These are phyloP conservation scores for Drosophila tsacasi DNA, from an alignment of 1,140 invertebrate genomes.

Conservation along the genomic window DNA sequence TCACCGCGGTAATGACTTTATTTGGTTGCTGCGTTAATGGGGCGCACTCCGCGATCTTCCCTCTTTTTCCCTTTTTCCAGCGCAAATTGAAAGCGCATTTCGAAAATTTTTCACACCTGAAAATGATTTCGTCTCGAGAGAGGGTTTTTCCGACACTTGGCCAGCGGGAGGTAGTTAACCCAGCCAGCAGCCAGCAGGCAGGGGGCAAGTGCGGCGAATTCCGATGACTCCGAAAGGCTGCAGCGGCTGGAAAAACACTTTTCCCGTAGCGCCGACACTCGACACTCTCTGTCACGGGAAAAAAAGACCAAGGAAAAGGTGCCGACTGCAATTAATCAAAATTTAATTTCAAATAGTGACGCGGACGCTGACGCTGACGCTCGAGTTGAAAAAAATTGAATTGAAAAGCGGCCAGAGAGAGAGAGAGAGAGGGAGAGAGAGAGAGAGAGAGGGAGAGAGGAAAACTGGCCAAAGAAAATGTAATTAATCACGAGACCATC, in stretches of 20 bases:
- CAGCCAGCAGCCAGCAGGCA: background rate
- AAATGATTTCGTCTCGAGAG: conserved; percentile 77
- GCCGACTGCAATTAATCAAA: conserved; percentile 82
- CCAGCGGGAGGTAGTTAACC: conserved; percentile 42
- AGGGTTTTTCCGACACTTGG: conserved; percentile 28
- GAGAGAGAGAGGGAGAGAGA: background rate
- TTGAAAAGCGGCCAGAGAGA: conserved; percentile 69
- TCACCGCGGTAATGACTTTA: conserved; percentile 71
- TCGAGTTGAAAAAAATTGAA: conserved; percentile 65
- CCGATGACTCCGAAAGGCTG: conserved; percentile 20
- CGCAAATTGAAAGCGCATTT: conserved; percentile 82
- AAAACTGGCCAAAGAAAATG: conserved; percentile 75
- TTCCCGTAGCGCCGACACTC: conserved; percentile 73
- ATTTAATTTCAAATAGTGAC: conserved; percentile 78
- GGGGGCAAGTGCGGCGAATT: conserved; percentile 73
- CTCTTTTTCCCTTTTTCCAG: conserved; percentile 33
- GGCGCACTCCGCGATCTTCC: conserved; percentile 39
- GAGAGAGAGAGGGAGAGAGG: background rate
- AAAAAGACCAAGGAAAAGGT: conserved; percentile 56
- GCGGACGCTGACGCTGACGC: conserved; percentile 59
- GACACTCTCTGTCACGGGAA: conserved; percentile 19
- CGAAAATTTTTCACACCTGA: conserved; percentile 82
- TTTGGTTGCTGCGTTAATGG: conserved; percentile 82
- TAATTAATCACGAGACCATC: conserved; percentile 75
- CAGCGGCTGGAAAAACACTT: conserved; percentile 68